phyloP scores from a whole-genome alignment of 2,888 invertebrate species.

The Barypeithes pellucidus region DNA sequence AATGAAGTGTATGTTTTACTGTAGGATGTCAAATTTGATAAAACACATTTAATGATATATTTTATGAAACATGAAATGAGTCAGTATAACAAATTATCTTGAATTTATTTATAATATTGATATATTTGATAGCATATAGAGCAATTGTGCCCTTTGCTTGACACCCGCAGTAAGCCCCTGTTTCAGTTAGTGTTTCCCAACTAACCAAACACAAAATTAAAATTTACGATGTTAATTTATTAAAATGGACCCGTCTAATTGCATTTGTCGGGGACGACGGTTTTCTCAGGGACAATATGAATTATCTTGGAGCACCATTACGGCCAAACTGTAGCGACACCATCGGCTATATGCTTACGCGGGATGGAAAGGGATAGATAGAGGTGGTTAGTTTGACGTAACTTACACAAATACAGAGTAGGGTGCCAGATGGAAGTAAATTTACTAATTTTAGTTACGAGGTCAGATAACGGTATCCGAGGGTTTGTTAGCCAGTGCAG shows the following conservation, averaged over 20 bases:
- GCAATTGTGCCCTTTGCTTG: too few relatives aligned
- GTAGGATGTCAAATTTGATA: too few relatives aligned
- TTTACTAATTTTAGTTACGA: slow-evolving; percentile 6
- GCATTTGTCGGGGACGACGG: slow-evolving; percentile 37
- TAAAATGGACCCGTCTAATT: slow-evolving; percentile 42
- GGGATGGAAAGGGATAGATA: neutral
- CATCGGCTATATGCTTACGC: neutral
- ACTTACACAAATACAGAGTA: slow-evolving; percentile 5
- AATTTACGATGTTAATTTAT: slow-evolving; percentile 49
- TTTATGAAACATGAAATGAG: too few relatives aligned
- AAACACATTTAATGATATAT: too few relatives aligned
- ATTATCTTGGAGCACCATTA: slow-evolving; percentile 32
- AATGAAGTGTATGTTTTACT: too few relatives aligned
- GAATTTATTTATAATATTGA: too few relatives aligned
- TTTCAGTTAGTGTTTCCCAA: slow-evolving; percentile 10
- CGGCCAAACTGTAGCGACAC: neutral
- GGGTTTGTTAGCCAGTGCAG: neutral
- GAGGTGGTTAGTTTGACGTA: neutral
- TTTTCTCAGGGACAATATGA: slow-evolving; percentile 45
- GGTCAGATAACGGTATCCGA: slow-evolving; percentile 2
- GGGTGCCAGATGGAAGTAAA: slow-evolving; percentile 21
- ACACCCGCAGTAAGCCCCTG: too few relatives aligned
- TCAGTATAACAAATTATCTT: too few relatives aligned
- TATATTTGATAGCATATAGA: too few relatives aligned
- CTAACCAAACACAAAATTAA: slow-evolving; percentile 32